Evolutionary conservation across 1,140 invertebrate species (phyloP).

Genomic region (Anthonomus grandis): DNA sequence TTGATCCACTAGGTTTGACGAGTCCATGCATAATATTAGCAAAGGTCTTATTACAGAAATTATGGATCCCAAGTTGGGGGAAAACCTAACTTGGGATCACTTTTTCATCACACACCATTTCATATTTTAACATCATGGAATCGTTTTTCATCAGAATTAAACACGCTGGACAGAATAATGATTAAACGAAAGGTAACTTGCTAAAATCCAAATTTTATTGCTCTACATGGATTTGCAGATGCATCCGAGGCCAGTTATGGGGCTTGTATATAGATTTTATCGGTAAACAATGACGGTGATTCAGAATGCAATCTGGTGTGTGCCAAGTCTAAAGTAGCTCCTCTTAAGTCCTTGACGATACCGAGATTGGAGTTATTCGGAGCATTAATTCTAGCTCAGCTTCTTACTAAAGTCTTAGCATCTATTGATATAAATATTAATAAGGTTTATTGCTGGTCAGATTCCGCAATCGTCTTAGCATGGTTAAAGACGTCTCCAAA

Average conservation of each 20-base stretch:
- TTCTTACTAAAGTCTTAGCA: slow-evolving; percentile 13
- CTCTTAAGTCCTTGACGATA: slow-evolving; percentile 41
- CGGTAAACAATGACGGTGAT: slow-evolving; percentile 25
- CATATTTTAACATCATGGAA: slow-evolving; percentile 16
- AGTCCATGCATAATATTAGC: slow-evolving; percentile 36
- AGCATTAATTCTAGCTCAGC: slow-evolving; percentile 38
- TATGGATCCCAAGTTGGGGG: no score
- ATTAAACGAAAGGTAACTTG: no score
- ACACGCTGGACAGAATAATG: no score
- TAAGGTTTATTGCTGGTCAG: slow-evolving; percentile 17
- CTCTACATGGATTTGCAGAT: slow-evolving; percentile 32
- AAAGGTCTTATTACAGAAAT: slow-evolving; percentile 42
- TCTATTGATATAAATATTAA: slow-evolving; percentile 2
- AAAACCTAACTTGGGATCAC: slow-evolving; percentile 44
- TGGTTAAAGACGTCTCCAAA: slow-evolving; percentile 28
- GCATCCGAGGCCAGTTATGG: slow-evolving; percentile 33
- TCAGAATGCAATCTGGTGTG: slow-evolving; percentile 23
- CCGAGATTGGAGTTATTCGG: slow-evolving; percentile 48
- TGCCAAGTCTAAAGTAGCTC: slow-evolving; percentile 37
- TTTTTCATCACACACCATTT: slow-evolving; percentile 33
- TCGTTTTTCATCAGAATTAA: no score
- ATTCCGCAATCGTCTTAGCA: slow-evolving; percentile 34
- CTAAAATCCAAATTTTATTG: no score
- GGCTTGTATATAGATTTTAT: slow-evolving; percentile 33
- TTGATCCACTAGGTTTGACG: slow-evolving; percentile 36